Conservation (phyloP, 1,140 invertebrate genomes). For the Mactra quadrangularis region DNA sequence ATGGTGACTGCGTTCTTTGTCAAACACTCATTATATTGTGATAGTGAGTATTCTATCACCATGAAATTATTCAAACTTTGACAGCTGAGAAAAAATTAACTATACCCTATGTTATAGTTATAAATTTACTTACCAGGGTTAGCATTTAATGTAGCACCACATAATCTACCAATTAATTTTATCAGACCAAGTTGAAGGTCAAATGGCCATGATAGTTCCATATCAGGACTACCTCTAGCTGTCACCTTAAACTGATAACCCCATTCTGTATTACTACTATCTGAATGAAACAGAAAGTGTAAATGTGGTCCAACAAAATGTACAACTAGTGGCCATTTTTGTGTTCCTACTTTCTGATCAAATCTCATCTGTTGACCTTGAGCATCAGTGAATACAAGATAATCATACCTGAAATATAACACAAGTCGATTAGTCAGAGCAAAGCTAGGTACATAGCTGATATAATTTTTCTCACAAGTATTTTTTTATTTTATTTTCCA, state of each 20-base stretch:
- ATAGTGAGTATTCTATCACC: too few relatives aligned
- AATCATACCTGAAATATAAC: conserved; percentile 80
- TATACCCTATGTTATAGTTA: too few relatives aligned
- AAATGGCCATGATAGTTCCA: conserved; percentile 80
- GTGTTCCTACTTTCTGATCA: conserved; percentile 81
- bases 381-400: conserved; percentile 82
- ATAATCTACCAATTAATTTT: conserved; percentile 79
- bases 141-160: conserved; percentile 79
- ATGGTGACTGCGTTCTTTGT: too few relatives aligned
- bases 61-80: too few relatives aligned
- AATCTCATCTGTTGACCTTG: conserved; percentile 78
- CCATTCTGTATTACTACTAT: conserved; percentile 83
- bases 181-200: conserved; percentile 80
- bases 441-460: too few relatives aligned
- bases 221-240: conserved; percentile 81
- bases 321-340: conserved; percentile 80
- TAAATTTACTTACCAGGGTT: conserved; percentile 73
- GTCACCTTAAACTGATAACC: conserved; percentile 83
- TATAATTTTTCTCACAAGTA: too few relatives aligned
- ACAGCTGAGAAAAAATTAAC: too few relatives aligned
- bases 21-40: too few relatives aligned
- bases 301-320: conserved; percentile 80
- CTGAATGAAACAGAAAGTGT: conserved; percentile 82
- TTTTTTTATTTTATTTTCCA: too few relatives aligned
- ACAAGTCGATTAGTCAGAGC: too few relatives aligned